Base-by-base conservation (phyloP, 2,113 vertebrate species). In the Anarrhichthys ocellatus region DNA sequence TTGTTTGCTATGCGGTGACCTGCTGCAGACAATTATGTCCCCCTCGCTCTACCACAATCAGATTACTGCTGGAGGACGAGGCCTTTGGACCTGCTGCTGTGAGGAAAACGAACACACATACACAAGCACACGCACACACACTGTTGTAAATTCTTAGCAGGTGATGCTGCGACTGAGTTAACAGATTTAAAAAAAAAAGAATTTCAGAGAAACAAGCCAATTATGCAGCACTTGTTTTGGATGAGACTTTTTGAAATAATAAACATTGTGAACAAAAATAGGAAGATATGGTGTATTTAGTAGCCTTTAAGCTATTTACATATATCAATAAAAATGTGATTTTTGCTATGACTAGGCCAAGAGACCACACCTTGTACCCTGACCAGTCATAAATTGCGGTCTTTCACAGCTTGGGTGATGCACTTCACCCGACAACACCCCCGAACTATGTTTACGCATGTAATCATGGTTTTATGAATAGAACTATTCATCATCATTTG, bases 1-100 rank as follows among this genome's bases (percentile, higher is more conserved):
- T 61, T 78, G 83, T 88, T 86, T 88, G 81, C 68, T 80, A 76
- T 82, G 85, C 66, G 9, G 80, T 89, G 86, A 92, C 87, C 87
- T 90, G 77, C 84, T 84, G 82, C 82, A 84, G 80, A 91, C 85
- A 90, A 89, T 91, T 88, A 91, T 65, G 73, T 82, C 78, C 83
- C 80, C 65, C 71, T 84, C 52, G 40, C 84, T 90, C 84, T 44
- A 77, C 81, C 82, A 85, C 89, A 93, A 93, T 94, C 87, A 89
- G 77, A 91, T 94, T 92, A 91, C 83, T 68, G 77, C 63, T 89
- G 76, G 88, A 90, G 91, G 90, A 92, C 89, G 76, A 83, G 87
- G 80, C 84, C 79, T 81, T 77, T 86, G 80, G 75, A 86, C 75
- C 76, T 73, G 75, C 82, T 63, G 69, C 80, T 79, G 73, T 44